Evolutionary conservation across 2,888 invertebrate genomes (phyloP).

Genomic region (Philopedon plagiatum): DNA sequence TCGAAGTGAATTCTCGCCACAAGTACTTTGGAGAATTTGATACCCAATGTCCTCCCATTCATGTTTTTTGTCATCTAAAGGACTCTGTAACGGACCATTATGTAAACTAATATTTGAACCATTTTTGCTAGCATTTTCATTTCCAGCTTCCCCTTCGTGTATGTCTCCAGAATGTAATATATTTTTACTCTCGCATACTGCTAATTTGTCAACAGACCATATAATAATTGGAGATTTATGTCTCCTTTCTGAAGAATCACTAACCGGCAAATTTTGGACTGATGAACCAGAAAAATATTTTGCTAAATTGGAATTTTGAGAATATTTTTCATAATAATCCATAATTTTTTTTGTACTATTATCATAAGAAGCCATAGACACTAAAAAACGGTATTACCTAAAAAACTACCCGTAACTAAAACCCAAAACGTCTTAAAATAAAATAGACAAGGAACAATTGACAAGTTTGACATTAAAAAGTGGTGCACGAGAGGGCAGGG

Average conservation of each 20-base stretch:
- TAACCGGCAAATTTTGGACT: constrained; percentile 56
- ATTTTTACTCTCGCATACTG: neutral
- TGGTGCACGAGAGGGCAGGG: too few species aligned
- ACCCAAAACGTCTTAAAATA: too few species aligned
- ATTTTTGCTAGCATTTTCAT: neutral
- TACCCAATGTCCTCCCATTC: constrained; percentile 95
- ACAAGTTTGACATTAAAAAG: too few species aligned
- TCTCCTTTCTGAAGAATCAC: neutral
- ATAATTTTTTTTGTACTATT: constrained; percentile 65
- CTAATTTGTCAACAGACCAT: neutral
- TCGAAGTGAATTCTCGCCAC: neutral
- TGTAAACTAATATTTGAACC: constrained; percentile 59
- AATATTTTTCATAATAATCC: constrained; percentile 80
- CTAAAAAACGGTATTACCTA: too few species aligned
- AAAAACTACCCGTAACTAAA: too few species aligned
- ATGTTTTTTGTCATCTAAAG: constrained; percentile 73
- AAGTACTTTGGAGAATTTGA: constrained; percentile 46
- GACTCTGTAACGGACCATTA: constrained; percentile 79
- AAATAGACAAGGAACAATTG: too few species aligned
- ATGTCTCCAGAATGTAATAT: neutral
- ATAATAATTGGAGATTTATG: neutral
- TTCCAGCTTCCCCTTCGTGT: too few species aligned
- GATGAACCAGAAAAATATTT: constrained; percentile 74
- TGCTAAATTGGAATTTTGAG: constrained; percentile 76
- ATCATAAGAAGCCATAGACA: too few species aligned